Evolutionary conservation across 2,888 invertebrate genomes (phyloP).

Genomic region (Lomographa bimaculata): DNA sequence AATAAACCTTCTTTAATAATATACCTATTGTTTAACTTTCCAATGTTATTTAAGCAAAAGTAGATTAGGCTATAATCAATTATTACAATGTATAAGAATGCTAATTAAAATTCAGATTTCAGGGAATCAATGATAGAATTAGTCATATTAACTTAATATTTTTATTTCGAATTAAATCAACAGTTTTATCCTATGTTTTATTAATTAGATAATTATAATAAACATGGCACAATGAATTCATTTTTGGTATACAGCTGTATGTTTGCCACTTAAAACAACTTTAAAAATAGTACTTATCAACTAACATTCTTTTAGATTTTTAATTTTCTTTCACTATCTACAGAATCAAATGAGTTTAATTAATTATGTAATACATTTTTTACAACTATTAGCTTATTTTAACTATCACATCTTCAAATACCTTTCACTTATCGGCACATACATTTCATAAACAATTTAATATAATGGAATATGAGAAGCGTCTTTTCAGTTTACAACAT

Average conservation of each 20-base stretch:
- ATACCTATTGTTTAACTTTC: too few relatives aligned
- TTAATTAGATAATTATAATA: too few relatives aligned
- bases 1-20: too few relatives aligned
- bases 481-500: slow-evolving; percentile 44
- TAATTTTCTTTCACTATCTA: slow-evolving; percentile 5
- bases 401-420: slow-evolving; percentile 56
- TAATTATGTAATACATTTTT: slow-evolving; percentile 13
- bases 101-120: too few relatives aligned
- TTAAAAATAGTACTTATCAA: slow-evolving; percentile 3
- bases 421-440: slow-evolving; percentile 37
- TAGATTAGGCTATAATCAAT: too few relatives aligned
- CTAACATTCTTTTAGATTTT: slow-evolving; percentile 6
- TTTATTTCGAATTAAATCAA: slow-evolving; percentile 19
- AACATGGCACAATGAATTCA: slow-evolving; percentile 42
- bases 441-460: slow-evolving; percentile 37
- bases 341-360: slow-evolving; percentile 15
- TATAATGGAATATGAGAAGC: slow-evolving; percentile 65
- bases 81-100: too few relatives aligned
- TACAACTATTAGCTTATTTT: slow-evolving; percentile 24
- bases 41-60: too few relatives aligned
- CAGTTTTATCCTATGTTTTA: too few relatives aligned
- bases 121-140: too few relatives aligned
- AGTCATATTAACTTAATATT: slow-evolving; percentile 15
- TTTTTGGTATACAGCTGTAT: slow-evolving; percentile 70
- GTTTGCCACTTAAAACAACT: slow-evolving; percentile 23